These are phyloP conservation scores for Macropodus opercularis DNA, from an alignment of 2,797 vertebrate genomes.

Conservation along the genomic window DNA sequence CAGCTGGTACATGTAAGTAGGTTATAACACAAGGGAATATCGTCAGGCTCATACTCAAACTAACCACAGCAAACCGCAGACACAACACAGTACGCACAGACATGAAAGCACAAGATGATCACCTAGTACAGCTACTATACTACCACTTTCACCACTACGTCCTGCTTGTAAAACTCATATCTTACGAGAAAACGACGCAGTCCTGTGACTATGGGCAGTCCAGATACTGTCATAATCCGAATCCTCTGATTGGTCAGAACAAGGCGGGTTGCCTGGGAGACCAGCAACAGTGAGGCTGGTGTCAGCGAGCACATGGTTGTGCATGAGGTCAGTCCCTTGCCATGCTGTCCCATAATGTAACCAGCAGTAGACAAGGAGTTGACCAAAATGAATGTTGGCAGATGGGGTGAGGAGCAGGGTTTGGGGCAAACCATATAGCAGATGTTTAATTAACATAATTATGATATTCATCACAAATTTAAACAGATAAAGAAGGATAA, in stretches of 20 bases:
- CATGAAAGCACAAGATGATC: background rate
- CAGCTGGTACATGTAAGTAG: background rate
- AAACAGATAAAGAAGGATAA: constrained; percentile 9
- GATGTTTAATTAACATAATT: constrained; percentile 48
- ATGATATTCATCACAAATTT: constrained; percentile 3
- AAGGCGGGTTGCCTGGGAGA: constrained; percentile 89
- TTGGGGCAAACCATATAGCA: constrained; percentile 43
- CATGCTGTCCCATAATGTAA: constrained; percentile 84
- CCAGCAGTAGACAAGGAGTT: constrained; percentile 10
- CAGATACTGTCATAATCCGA: constrained; percentile 99
- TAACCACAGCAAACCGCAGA: background rate
- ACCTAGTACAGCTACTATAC: background rate
- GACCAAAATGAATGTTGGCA: constrained; percentile 31
- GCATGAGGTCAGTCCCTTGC: constrained; percentile 99
- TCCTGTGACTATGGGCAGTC: constrained; percentile 97
- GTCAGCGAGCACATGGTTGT: constrained; percentile 98
- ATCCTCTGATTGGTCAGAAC: constrained; percentile 93
- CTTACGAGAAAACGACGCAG: constrained; percentile 96
- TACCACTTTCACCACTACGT: background rate
- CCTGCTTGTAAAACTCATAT: constrained; percentile 46
- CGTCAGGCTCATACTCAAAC: constrained; percentile 1
- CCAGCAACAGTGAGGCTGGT: constrained; percentile 87
- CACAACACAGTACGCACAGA: background rate
- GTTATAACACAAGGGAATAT: background rate
- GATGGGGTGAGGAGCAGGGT: constrained; percentile 9